Evolutionary conservation across 2,113 vertebrate genomes (phyloP).

Genomic region (Oncorhynchus nerka): DNA sequence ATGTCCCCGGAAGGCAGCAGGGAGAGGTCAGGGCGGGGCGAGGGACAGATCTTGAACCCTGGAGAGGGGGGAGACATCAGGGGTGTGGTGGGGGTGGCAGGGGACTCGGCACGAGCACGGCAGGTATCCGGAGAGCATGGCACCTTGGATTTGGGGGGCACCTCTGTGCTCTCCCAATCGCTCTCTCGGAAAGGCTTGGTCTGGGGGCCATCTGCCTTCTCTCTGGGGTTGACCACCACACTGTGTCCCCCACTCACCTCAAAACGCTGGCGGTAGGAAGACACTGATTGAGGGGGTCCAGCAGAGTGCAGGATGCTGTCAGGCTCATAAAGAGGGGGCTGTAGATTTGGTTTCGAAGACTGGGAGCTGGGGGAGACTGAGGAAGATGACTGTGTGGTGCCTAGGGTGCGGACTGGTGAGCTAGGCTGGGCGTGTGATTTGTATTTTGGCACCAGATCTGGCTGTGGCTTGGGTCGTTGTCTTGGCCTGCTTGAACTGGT

Average conservation of each 20-base stretch:
- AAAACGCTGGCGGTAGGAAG: constrained; percentile 68
- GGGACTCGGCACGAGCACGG: constrained; percentile 49
- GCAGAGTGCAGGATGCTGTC: constrained; percentile 23
- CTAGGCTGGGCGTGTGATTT: constrained; percentile 23
- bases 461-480: constrained; percentile 59
- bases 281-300: constrained; percentile 54
- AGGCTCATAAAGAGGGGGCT: constrained; percentile 64
- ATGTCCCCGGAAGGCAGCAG: constrained; percentile 79
- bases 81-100: constrained; percentile 33
- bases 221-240: constrained; percentile 69
- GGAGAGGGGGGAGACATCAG: constrained; percentile 41
- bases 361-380: constrained; percentile 77
- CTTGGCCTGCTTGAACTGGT: constrained; percentile 59
- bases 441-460: constrained; percentile 71
- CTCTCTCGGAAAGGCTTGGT: constrained; percentile 57
- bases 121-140: constrained; percentile 67
- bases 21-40: constrained; percentile 80
- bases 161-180: constrained; percentile 56
- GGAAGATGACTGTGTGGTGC: constrained; percentile 44
- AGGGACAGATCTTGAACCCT: constrained; percentile 84
- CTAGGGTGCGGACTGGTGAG: constrained; percentile 30
- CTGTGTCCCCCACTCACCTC: constrained; percentile 48
- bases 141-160: constrained; percentile 62
- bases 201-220: constrained; percentile 58
- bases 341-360: constrained; percentile 80